These are phyloP conservation scores for Eremophila alpestris DNA, from an alignment of 2,797 vertebrate species.

Conservation along the genomic window DNA sequence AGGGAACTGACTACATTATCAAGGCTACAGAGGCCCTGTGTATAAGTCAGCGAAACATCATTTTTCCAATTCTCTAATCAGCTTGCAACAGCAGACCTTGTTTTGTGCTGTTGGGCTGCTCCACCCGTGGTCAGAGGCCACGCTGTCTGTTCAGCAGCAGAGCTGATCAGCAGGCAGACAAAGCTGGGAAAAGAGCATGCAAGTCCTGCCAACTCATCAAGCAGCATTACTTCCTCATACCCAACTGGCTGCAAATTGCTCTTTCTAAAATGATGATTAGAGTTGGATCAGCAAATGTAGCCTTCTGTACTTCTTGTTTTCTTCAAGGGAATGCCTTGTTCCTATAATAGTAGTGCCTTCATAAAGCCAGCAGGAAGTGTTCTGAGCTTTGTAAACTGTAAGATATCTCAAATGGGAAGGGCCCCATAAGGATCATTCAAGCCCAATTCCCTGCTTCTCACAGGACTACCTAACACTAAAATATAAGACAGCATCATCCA, in stretches of 20 bases:
- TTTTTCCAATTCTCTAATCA: background rate
- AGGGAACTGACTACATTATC: background rate
- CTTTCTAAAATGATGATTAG: background rate
- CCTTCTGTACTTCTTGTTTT: background rate
- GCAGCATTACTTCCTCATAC: background rate
- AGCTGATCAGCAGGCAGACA: background rate
- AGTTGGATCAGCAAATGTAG: background rate
- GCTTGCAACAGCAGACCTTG: background rate
- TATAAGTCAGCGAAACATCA: background rate
- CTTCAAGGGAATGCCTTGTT: background rate
- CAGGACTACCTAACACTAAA: background rate
- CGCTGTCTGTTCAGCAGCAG: fast-evolving
- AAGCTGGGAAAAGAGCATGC: background rate
- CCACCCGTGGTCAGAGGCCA: background rate
- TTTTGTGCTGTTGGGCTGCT: background rate
- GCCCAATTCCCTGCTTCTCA: background rate
- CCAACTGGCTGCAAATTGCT: background rate
- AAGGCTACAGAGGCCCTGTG: background rate
- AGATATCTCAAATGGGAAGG: background rate
- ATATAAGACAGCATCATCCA: background rate
- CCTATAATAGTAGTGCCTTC: background rate
- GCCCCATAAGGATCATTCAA: background rate
- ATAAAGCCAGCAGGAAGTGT: background rate
- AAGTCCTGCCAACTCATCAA: background rate
- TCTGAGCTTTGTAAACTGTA: background rate